These are phyloP conservation scores for Bufo gargarizans DNA, from an alignment of 2,113 vertebrate species.

Conservation along the genomic window DNA sequence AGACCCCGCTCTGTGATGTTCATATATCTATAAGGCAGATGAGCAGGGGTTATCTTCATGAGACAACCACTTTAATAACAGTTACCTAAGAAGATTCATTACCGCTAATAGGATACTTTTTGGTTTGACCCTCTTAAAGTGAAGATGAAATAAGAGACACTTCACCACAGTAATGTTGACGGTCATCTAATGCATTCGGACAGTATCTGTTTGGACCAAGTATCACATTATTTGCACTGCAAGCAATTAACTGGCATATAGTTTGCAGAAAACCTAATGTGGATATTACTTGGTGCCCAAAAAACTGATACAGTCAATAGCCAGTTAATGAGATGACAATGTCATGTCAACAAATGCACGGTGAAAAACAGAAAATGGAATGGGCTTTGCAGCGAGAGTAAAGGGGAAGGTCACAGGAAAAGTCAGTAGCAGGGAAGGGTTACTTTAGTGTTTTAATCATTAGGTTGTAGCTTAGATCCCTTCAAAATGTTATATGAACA, in stretches of 20 bases:
- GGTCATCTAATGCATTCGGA: conserved; percentile 58
- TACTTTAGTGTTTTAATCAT: conserved; percentile 62
- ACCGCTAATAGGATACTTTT: not conserved
- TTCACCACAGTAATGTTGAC: conserved; percentile 74
- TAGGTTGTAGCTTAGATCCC: conserved; percentile 62
- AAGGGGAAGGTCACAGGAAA: conserved; percentile 76
- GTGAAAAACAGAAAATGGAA: conserved; percentile 67
- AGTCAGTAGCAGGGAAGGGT: conserved; percentile 50
- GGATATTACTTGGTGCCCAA: not conserved
- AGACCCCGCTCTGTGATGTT: too few relatives aligned
- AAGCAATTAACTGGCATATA: conserved; percentile 13
- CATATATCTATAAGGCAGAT: not conserved
- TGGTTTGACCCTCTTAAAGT: not conserved
- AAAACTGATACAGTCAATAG: conserved; percentile 75
- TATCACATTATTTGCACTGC: conserved; percentile 24
- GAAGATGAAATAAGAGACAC: conserved; percentile 55
- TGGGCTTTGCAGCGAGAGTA: conserved; percentile 70
- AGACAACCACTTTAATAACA: not conserved
- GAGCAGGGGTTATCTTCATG: not conserved
- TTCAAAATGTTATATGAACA: conserved; percentile 62
- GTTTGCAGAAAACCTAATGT: conserved; percentile 16
- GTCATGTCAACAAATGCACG: conserved; percentile 69
- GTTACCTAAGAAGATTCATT: not conserved
- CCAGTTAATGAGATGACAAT: conserved; percentile 63
- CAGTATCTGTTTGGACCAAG: conserved; percentile 74